Evolutionary conservation across 2,888 invertebrate genomes (phyloP).

Genomic region (Tribolium freemani): DNA sequence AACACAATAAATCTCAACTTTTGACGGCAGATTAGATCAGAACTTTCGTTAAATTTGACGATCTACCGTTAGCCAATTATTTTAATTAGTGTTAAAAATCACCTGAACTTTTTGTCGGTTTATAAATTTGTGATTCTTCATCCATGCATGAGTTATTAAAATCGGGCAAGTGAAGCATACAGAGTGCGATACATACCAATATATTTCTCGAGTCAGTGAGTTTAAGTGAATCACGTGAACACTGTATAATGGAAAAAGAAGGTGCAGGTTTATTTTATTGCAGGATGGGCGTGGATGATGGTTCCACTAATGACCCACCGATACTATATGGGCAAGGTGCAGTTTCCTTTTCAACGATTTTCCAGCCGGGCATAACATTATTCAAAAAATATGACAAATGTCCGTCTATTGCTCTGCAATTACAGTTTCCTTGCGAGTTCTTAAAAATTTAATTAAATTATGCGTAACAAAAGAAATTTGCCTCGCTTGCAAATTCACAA

Average conservation of each 20-base stretch:
- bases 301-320: slow-evolving; percentile 16
- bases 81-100: too few species aligned
- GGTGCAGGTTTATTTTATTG: slow-evolving; percentile 13
- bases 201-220: slow-evolving; percentile 34
- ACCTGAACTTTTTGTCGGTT: not conserved
- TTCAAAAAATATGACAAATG: too few species aligned
- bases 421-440: too few species aligned
- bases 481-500: not conserved
- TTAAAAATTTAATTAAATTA: too few species aligned
- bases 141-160: not conserved
- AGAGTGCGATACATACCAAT: not conserved
- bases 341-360: slow-evolving; percentile 36
- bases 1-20: too few species aligned
- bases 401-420: too few species aligned
- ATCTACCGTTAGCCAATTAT: too few species aligned
- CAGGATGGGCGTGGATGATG: slow-evolving; percentile 41
- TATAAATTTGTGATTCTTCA: not conserved
- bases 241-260: not conserved
- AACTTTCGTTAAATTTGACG: too few species aligned
- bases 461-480: not conserved
- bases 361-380: not conserved
- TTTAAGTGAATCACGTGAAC: slow-evolving; percentile 25
- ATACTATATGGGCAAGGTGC: slow-evolving; percentile 35
- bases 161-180: not conserved
- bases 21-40: too few species aligned